Evolutionary conservation across 2,113 vertebrate genomes (phyloP).

Genomic region (Sapayoa aenigma): DNA sequence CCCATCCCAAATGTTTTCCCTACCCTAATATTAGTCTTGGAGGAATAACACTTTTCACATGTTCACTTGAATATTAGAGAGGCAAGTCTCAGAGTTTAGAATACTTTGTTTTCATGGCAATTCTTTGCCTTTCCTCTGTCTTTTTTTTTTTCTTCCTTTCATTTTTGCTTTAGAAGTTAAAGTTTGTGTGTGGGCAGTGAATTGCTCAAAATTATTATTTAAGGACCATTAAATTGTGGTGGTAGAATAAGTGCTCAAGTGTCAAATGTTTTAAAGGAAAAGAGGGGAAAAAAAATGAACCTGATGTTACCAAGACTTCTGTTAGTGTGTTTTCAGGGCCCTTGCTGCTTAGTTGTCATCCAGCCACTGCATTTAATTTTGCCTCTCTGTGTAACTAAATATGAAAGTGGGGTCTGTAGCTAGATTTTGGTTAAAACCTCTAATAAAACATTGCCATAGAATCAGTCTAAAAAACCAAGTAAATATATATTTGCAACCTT

Average conservation of each 20-base stretch:
- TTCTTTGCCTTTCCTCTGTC: background rate
- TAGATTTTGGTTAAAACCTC: background rate
- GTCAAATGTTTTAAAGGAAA: background rate
- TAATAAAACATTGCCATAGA: background rate
- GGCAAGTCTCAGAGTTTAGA: background rate
- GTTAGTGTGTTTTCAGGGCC: background rate
- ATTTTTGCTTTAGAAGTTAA: background rate
- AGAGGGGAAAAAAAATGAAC: background rate
- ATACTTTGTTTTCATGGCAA: background rate
- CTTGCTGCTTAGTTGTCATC: background rate
- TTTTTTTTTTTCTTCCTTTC: background rate
- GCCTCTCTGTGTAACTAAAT: background rate
- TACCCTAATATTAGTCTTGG: background rate
- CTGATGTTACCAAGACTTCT: background rate
- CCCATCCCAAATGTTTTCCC: background rate
- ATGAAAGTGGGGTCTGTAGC: background rate
- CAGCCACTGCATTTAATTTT: background rate
- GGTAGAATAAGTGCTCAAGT: background rate
- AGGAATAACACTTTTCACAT: background rate
- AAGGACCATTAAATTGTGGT: background rate
- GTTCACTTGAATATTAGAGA: background rate
- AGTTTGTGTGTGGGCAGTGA: background rate
- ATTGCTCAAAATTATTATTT: background rate
- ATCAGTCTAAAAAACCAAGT: background rate
- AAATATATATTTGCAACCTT: background rate